A percentile compares a stretch with the other conserved stretches of the same genome.
Conservation (phyloP, 2,113 vertebrate genomes). For the Pyxicephalus adspersus region DNA sequence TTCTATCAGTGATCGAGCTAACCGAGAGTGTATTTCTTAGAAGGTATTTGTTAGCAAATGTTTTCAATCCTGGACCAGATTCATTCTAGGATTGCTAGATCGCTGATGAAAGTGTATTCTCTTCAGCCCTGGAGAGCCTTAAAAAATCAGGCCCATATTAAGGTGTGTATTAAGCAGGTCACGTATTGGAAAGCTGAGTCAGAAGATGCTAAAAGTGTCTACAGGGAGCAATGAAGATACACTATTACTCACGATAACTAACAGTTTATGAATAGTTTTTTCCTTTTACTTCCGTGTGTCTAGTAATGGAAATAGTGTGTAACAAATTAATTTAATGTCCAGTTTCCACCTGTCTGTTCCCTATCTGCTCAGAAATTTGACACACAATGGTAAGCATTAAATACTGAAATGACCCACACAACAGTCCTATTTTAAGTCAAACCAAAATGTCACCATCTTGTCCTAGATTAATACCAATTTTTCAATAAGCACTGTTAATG, state of each 20-base stretch:
- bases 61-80: no score
- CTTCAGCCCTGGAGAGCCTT: no score
- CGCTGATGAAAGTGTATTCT: no score
- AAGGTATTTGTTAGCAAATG: no score
- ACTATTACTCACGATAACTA: constrained; percentile 9
- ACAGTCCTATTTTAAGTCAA: neutral
- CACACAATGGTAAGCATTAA: constrained; percentile 11
- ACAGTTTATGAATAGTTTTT: constrained; percentile 35
- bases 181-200: no score
- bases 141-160: no score
- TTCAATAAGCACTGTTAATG: neutral
- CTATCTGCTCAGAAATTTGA: constrained; percentile 11
- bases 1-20: no score
- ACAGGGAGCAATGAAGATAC: constrained; percentile 22
- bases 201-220: neutral
- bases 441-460: neutral
- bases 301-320: constrained; percentile 21
- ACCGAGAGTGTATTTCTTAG: no score
- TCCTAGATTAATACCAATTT: neutral
- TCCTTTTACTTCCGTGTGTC: constrained; percentile 5
- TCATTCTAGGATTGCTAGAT: no score
- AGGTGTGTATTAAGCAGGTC: no score
- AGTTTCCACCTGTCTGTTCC: constrained; percentile 3
- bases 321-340: constrained; percentile 19
- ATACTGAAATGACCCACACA: constrained; percentile 13